These are phyloP conservation scores for Phaenicophaeus curvirostris DNA, from an alignment of 2,797 vertebrate species.

Conservation along the genomic window DNA sequence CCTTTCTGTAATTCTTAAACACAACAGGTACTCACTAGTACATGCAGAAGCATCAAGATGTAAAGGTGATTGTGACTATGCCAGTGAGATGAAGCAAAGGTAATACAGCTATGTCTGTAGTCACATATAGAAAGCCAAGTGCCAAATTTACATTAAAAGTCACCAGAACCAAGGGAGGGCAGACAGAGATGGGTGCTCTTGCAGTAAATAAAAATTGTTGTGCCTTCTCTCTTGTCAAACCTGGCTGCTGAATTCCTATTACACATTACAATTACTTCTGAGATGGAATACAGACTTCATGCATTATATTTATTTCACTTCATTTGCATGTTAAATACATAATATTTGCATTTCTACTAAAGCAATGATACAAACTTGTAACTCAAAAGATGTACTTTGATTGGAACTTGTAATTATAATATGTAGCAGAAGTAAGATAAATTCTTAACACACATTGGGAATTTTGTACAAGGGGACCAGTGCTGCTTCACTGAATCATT, in stretches of 20 bases:
- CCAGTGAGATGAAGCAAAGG: not conserved
- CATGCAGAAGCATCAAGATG: not conserved
- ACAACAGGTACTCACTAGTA: not conserved
- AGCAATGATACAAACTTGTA: slow-evolving; percentile 59
- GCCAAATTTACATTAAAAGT: slow-evolving; percentile 25
- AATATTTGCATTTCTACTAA: slow-evolving; percentile 73
- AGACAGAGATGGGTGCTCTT: slow-evolving; percentile 51
- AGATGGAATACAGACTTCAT: slow-evolving; percentile 63
- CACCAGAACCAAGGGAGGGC: slow-evolving; percentile 33
- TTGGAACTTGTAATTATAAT: slow-evolving; percentile 62
- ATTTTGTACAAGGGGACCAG: slow-evolving; percentile 7
- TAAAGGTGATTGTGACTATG: not conserved
- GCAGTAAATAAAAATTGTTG: slow-evolving; percentile 65
- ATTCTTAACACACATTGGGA: not conserved
- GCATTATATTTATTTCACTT: slow-evolving; percentile 71
- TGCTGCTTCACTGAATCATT: slow-evolving; percentile 40
- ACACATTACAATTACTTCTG: slow-evolving; percentile 67
- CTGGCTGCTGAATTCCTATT: slow-evolving; percentile 53
- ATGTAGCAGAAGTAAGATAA: slow-evolving; percentile 41
- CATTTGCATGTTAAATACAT: slow-evolving; percentile 73
- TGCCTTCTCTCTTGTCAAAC: slow-evolving; percentile 53
- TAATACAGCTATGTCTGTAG: not conserved
- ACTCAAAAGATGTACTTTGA: slow-evolving; percentile 60
- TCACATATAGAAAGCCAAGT: not conserved
- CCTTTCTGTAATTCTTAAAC: not conserved